These are phyloP conservation scores for Labeo rohita DNA, from an alignment of 2,113 vertebrate genomes.

Conservation along the genomic window DNA sequence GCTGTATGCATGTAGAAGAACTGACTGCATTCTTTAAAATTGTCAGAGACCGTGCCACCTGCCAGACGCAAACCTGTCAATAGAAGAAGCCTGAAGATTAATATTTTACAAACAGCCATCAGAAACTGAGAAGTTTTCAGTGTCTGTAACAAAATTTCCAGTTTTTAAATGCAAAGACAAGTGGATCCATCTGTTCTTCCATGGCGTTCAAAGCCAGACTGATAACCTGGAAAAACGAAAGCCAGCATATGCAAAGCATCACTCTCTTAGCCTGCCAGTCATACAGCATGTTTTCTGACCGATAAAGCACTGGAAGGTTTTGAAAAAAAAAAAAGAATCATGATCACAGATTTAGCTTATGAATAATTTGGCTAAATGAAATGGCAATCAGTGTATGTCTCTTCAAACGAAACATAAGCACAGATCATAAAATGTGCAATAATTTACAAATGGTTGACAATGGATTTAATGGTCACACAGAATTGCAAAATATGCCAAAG, in stretches of 20 bases:
- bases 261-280: not conserved
- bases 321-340: too few relatives aligned
- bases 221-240: not conserved
- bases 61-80: slow-evolving; percentile 41
- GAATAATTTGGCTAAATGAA: too few relatives aligned
- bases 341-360: too few relatives aligned
- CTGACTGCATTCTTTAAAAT: slow-evolving; percentile 70
- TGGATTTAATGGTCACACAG: too few relatives aligned
- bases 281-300: not conserved
- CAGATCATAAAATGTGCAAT: too few relatives aligned
- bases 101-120: slow-evolving; percentile 55
- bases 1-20: slow-evolving; percentile 72
- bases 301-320: not conserved
- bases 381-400: too few relatives aligned
- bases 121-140: not conserved
- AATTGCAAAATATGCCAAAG: too few relatives aligned
- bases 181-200: not conserved
- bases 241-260: slow-evolving; percentile 31
- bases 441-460: too few relatives aligned
- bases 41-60: slow-evolving; percentile 61
- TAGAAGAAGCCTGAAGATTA: slow-evolving; percentile 52
- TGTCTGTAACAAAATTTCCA: not conserved
- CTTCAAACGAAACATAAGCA: too few relatives aligned
- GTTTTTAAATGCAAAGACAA: not conserved
- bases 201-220: not conserved